Conservation (phyloP, 2,113 vertebrate genomes). For the Seriola aureovittata region DNA sequence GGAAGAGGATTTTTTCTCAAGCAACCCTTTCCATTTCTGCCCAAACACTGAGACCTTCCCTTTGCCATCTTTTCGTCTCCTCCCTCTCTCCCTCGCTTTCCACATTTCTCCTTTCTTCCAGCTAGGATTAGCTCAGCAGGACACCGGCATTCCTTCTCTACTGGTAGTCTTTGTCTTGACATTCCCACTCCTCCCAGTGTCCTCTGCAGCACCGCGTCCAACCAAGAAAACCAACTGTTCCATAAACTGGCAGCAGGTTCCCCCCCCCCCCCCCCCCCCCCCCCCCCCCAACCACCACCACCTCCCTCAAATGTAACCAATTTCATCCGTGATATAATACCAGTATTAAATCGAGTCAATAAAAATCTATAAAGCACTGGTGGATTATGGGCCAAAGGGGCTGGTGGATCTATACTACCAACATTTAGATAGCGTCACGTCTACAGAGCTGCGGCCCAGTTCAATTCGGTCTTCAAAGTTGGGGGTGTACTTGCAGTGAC, state of each 20-base stretch:
- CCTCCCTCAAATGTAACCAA: not conserved
- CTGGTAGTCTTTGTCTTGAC: conserved; percentile 91
- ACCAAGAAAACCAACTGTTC: conserved; percentile 62
- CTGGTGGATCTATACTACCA: not conserved
- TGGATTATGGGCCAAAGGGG: not conserved
- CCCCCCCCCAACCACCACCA: too few relatives aligned
- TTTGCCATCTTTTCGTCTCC: conserved; percentile 71
- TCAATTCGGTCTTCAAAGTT: conserved; percentile 29
- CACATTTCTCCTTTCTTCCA: conserved; percentile 85
- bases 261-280: too few relatives aligned
- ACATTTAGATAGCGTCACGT: conserved; percentile 15
- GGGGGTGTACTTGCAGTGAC: conserved; percentile 42
- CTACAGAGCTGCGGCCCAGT: conserved; percentile 14
- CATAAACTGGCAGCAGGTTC: conserved; percentile 30
- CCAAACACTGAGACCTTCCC: conserved; percentile 65
- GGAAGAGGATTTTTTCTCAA: conserved; percentile 70
- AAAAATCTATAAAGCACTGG: not conserved
- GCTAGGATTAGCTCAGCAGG: conserved; percentile 89
- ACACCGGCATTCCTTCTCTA: conserved; percentile 87
- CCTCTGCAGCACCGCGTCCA: conserved; percentile 82
- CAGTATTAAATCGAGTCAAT: not conserved
- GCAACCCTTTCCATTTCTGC: conserved; percentile 68
- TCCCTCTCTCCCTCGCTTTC: conserved; percentile 76
- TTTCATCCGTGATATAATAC: not conserved
- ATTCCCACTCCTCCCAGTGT: conserved; percentile 91